Base-by-base conservation (phyloP, 2,888 invertebrate species). In the Eristalis intricaria region DNA sequence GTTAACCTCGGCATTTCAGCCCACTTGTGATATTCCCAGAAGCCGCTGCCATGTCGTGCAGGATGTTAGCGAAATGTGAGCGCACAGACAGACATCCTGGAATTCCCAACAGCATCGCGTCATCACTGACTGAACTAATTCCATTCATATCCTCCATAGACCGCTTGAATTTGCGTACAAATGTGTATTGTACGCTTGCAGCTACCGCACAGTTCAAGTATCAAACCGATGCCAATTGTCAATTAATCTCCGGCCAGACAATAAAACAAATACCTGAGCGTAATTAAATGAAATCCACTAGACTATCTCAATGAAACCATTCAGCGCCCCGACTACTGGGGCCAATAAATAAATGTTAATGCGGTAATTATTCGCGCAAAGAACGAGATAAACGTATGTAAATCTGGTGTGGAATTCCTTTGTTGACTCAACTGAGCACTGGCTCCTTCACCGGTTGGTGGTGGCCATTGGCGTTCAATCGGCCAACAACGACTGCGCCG, bases 371-470 rank as follows among this genome's bases (percentile, higher is more conserved):
- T 69, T 81, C 58, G 81, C 76, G 68, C 43, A 85, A 81, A 76
- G 71, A 73, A 81, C 35, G 63, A 69, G 81, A 71, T 77, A 82
- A 78, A 78, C 85, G 73, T 78, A 86, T 86, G 85, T 86, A 70
- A 86, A 86, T 86, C 85, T 74, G 74, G 73, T 61, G 38, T 78
- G 77, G 85, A 86, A 86, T 86, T 86, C 60, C 82, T 82, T 86
- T 82, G 77, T 86, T 86, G 85, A 86, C 77, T 86, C 85, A 85
- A 82, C 77, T 76, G 63, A 56, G 22, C 26, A 26, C 38, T 29
- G 43, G 61, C 63, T 64, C 78, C 63, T 77, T 68, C 5, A 29
- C 38, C 78, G 61, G 66, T 63, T 68, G 43, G 56, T 68, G 43
- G 56, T 19, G 50, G 50, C 50, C 19, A 19, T n/a, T 50, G 13